Evolutionary conservation across 2,888 invertebrate species (phyloP).

Genomic region (Andricus curvator): DNA sequence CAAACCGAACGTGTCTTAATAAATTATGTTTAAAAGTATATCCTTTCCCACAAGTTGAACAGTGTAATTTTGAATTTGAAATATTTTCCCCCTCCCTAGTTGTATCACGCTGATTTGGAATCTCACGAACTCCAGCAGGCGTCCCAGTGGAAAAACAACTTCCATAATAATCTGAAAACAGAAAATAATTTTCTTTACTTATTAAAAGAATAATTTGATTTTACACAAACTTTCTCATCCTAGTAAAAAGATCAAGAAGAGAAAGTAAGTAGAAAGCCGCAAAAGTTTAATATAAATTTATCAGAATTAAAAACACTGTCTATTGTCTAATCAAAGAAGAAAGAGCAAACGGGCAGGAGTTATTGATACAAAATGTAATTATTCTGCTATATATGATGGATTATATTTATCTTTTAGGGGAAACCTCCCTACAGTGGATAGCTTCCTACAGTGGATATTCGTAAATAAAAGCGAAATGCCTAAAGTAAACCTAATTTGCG

Average conservation of each 20-base stretch:
- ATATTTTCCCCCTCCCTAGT: not conserved
- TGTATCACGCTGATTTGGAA: conserved; percentile 1
- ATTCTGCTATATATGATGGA: not conserved
- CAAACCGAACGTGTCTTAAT: conserved; percentile 73
- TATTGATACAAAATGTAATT: not conserved
- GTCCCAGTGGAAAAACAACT: not conserved
- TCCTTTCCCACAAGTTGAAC: conserved; percentile 69
- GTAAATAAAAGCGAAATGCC: too few relatives aligned
- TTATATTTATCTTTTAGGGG: conserved; percentile 2
- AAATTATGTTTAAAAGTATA: conserved; percentile 71
- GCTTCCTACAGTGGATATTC: too few relatives aligned
- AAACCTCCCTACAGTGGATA: too few relatives aligned
- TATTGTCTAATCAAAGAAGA: not conserved
- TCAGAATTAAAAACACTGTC: too few relatives aligned
- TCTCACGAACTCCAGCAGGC: not conserved
- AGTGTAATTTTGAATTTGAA: conserved; percentile 49
- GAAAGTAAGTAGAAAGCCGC: too few relatives aligned
- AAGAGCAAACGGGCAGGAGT: not conserved
- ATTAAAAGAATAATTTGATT: conserved; percentile 45
- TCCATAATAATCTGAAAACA: conserved; percentile 28
- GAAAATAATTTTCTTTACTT: not conserved
- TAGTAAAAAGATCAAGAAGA: not conserved
- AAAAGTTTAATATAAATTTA: not conserved
- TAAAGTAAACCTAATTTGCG: too few relatives aligned
- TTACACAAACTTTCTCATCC: not conserved